Evolutionary conservation across 2,888 invertebrate species (phyloP).

Genomic region (Eristalis intricaria): DNA sequence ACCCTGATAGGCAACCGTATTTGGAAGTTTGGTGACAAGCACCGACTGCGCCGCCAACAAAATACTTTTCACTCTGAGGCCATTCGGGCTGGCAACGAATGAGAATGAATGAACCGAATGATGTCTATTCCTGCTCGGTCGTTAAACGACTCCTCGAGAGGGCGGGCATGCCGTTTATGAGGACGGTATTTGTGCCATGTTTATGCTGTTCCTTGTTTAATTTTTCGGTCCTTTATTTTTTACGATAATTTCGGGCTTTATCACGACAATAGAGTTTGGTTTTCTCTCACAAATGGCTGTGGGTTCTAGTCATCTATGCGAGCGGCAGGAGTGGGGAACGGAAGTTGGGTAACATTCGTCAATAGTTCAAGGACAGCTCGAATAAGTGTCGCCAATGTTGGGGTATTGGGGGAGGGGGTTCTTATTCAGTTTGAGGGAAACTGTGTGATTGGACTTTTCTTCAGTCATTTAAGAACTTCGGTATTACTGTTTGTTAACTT

Average conservation of each 20-base stretch:
- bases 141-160: conserved; percentile 3
- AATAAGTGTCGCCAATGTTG: too few species aligned
- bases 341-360: too few species aligned
- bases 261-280: neutral
- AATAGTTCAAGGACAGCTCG: too few species aligned
- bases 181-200: neutral
- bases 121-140: neutral
- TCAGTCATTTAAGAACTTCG: too few species aligned
- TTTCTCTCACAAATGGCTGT: too few species aligned
- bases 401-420: too few species aligned
- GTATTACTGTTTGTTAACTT: too few species aligned
- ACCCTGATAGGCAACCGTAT: conserved; percentile 9
- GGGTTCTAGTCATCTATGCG: too few species aligned
- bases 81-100: neutral
- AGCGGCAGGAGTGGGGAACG: too few species aligned
- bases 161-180: conserved; percentile 3
- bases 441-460: too few species aligned
- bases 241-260: conserved; percentile 14
- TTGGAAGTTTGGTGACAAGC: conserved; percentile 10
- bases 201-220: neutral
- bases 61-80: neutral
- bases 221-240: neutral
- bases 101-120: neutral
- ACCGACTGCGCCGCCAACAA: conserved; percentile 4
- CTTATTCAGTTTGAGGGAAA: too few species aligned